Evolutionary conservation across 2,797 vertebrate species (phyloP).

Genomic region (Cyprinella venusta): DNA sequence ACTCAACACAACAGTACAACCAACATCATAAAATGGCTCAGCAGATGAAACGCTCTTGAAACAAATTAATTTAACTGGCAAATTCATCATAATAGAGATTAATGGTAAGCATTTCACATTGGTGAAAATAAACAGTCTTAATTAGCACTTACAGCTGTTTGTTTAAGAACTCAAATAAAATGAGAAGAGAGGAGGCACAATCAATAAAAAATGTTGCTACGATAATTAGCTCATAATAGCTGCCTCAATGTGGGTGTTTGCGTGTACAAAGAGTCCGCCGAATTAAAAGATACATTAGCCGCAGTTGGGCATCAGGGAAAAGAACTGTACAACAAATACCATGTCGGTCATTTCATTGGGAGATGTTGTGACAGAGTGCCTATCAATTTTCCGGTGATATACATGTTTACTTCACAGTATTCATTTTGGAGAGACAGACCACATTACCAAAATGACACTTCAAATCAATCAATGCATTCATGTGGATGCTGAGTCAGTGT

Average conservation of each 20-base stretch:
- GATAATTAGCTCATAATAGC: constrained; percentile 71
- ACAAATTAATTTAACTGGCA: constrained; percentile 59
- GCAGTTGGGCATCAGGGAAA: neutral
- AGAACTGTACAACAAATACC: constrained; percentile 21
- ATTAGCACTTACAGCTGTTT: constrained; percentile 33
- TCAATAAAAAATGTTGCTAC: constrained; percentile 51
- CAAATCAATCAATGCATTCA: constrained; percentile 39
- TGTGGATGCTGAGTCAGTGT: constrained; percentile 41
- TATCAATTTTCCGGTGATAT: constrained; percentile 28
- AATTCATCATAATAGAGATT: constrained; percentile 68
- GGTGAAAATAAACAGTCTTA: constrained; percentile 65
- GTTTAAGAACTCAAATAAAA: constrained; percentile 44
- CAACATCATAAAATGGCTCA: constrained; percentile 2
- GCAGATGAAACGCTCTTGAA: constrained; percentile 19
- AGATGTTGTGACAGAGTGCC: constrained; percentile 13
- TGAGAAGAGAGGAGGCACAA: constrained; percentile 17
- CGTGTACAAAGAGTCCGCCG: constrained; percentile 49
- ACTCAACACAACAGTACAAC: neutral
- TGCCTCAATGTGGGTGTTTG: constrained; percentile 58
- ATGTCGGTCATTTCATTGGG: constrained; percentile 5
- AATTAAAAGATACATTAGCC: constrained; percentile 33
- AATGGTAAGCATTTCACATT: constrained; percentile 62
- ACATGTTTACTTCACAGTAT: constrained; percentile 34
- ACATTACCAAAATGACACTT: constrained; percentile 39
- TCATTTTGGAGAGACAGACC: constrained; percentile 22